Percentiles rank a stretch among this genome's conserved stretches.
phyloP scores from a whole-genome alignment of 2,888 invertebrate genomes.

The Hetaerina titia region DNA sequence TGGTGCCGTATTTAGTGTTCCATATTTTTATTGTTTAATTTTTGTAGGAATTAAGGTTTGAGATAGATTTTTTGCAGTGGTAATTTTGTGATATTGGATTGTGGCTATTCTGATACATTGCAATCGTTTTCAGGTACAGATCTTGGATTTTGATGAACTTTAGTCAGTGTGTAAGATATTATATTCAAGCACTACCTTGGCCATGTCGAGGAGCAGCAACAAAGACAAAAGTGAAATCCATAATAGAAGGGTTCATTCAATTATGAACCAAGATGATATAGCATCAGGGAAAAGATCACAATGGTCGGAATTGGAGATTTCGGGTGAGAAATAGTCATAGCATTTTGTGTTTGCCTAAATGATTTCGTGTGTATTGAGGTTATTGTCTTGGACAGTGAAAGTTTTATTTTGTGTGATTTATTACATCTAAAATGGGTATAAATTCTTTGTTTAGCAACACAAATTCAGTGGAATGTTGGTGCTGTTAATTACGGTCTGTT shows the following conservation, averaged over 20 bases:
- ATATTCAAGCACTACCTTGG: constrained; percentile 36
- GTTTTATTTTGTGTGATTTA: too few species aligned
- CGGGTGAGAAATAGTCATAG: constrained; percentile 77
- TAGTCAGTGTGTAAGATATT: not conserved
- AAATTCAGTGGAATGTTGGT: too few species aligned
- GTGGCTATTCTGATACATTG: not conserved
- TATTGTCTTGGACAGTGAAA: too few species aligned
- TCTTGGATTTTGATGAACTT: not conserved
- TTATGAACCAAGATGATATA: constrained; percentile 95
- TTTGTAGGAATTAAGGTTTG: not conserved
- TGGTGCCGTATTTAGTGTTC: not conserved
- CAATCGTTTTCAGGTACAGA: constrained; percentile 4
- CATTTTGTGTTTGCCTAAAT: too few species aligned
- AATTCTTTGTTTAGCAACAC: too few species aligned
- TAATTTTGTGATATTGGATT: not conserved
- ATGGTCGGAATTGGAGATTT: constrained; percentile 95
- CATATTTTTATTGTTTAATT: not conserved
- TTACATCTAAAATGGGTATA: too few species aligned
- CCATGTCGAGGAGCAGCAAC: constrained; percentile 75
- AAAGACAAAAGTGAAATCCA: constrained; percentile 79
- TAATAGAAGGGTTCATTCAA: constrained; percentile 90
- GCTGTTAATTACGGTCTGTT: too few species aligned
- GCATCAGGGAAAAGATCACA: constrained; percentile 94
- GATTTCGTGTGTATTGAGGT: too few species aligned
- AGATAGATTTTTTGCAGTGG: not conserved